Conservation (phyloP, 2,797 vertebrate genomes). For the Silurus aristotelis region DNA sequence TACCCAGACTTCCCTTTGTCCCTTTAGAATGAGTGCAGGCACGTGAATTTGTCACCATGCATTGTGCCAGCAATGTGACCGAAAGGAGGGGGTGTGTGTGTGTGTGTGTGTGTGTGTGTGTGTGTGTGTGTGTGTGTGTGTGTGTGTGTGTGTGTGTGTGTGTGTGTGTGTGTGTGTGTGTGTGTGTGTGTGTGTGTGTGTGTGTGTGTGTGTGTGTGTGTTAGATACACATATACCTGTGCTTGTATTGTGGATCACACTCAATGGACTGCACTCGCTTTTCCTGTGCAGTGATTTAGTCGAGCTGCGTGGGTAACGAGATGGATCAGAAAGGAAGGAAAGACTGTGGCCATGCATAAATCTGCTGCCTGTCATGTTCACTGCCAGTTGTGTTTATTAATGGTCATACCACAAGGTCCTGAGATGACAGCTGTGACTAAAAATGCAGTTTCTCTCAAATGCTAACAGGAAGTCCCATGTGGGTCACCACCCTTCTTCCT, state of each 20-base stretch:
- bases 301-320: not conserved
- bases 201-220: not conserved
- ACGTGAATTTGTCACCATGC: constrained; percentile 1
- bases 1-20: not conserved
- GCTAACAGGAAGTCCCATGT: constrained; percentile 52
- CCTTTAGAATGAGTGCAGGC: not conserved
- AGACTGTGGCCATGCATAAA: constrained; percentile 17
- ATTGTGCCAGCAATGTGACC: not conserved
- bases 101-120: not conserved
- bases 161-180: not conserved
- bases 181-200: too few species aligned
- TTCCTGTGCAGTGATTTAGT: constrained; percentile 39
- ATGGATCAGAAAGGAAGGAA: not conserved
- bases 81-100: not conserved
- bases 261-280: not conserved
- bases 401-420: constrained; percentile 27
- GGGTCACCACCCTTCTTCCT: constrained; percentile 49
- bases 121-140: not conserved
- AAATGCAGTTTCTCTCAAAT: constrained; percentile 43
- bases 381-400: constrained; percentile 43
- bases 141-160: not conserved
- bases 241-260: too few species aligned
- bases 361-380: constrained; percentile 24
- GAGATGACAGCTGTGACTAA: constrained; percentile 39
- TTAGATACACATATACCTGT: not conserved